Evolutionary conservation across 1,140 invertebrate genomes (phyloP), one percentile per base, ranked within the genome.

Genomic region (Drosophila lacteicornis): DNA sequence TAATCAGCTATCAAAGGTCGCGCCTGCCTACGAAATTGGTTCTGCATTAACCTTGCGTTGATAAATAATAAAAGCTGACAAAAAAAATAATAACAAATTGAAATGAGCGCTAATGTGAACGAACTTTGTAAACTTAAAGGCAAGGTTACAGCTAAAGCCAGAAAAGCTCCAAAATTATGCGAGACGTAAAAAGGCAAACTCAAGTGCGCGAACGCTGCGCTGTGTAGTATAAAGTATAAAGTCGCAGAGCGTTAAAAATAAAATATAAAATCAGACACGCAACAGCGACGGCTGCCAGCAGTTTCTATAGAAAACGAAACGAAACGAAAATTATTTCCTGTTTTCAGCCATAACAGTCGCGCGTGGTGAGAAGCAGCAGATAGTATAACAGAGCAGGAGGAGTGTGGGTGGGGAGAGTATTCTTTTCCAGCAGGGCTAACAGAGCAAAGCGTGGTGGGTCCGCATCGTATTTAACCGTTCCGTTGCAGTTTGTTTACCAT

Each of bases 281-380:
- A 74, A 69, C 47, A 55, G 40, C 75, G 47, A 56, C 46, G 49
- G 45, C 51, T 45, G 45, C 50, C 60, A 73, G 46, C 70, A 68
- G 58, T 63, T 82, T 83, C 61, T 65, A 46, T 75, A 80, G 75
- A 83, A 84, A 83, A 65, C 73, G 50, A 83, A 83, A 65, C 71
- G 46, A 85, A 83, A 65, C 71, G 46, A 85, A 68, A 87, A 82
- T 79, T 68, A 82, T 82, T 82, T 82, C 80, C 80, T 82, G 74
- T 78, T 81, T 82, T 73, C 25, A 66, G 75, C 65, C 77, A 71
- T 33, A 58, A 45, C 66, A 79, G 61, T 19, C 19, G 63, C 50
- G 40, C 40, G 69, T 47, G 69, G 57, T 75, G 71, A 30, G 40
- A 53, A 60, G 53, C 46, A 71, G 36, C 19, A 51, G 53, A 56